phyloP scores from a whole-genome alignment of 2,113 vertebrate genomes.

The Haliaeetus leucogaster region DNA sequence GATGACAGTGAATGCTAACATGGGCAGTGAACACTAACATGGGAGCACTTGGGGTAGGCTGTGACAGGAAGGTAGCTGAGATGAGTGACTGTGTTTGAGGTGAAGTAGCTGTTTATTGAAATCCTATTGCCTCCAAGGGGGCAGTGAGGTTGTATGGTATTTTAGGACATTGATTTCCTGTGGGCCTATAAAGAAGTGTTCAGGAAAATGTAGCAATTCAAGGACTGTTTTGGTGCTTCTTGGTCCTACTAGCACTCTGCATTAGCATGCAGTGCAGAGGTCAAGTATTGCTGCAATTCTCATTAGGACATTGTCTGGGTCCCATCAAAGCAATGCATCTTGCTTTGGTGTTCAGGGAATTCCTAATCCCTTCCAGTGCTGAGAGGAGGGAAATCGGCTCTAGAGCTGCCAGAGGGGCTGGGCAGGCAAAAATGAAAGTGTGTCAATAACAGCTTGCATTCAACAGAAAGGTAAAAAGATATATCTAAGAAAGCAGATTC shows the following conservation, averaged over 20 bases:
- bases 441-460: neutral
- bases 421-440: neutral
- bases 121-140: neutral
- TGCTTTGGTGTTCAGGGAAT: neutral
- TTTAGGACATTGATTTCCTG: neutral
- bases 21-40: neutral
- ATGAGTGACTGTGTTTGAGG: neutral
- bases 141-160: neutral
- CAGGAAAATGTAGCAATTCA: neutral
- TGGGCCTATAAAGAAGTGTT: neutral
- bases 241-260: neutral
- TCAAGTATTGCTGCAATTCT: accelerated
- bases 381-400: neutral
- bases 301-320: neutral
- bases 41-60: neutral
- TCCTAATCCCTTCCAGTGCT: neutral
- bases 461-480: neutral
- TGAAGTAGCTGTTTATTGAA: neutral
- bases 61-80: neutral
- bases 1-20: neutral
- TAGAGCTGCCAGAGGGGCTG: neutral
- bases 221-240: neutral
- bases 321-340: neutral
- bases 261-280: neutral
- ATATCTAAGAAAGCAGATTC: neutral